A percentile compares a stretch with the other conserved stretches of the same genome.
phyloP scores from a whole-genome alignment of 2,113 vertebrate species.

The Haemorhous mexicanus region DNA sequence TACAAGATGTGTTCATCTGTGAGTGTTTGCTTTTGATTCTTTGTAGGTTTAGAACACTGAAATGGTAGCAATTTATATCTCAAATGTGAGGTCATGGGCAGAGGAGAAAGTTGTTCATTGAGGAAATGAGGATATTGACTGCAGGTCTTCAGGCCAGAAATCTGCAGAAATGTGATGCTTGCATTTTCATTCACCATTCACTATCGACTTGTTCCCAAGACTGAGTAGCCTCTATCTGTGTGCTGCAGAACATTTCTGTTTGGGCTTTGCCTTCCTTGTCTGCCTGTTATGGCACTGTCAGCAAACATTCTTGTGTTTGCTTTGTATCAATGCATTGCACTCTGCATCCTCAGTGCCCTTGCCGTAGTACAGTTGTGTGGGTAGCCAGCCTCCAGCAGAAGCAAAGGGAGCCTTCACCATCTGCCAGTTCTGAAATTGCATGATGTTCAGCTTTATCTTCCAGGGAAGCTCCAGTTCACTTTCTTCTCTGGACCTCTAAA shows the following conservation, averaged over 20 bases:
- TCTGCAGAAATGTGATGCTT: neutral
- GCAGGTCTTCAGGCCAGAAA: neutral
- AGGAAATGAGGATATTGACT: neutral
- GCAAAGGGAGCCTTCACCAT: neutral
- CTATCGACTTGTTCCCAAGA: neutral
- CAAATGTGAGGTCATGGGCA: neutral
- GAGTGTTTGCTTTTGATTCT: constrained; percentile 10
- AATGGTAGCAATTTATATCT: neutral
- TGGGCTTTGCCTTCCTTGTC: neutral
- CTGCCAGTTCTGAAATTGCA: neutral
- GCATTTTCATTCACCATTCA: neutral
- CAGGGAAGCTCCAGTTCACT: neutral
- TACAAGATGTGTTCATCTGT: constrained; percentile 13
- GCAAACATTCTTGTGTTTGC: neutral
- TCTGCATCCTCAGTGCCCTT: neutral
- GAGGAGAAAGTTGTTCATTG: neutral
- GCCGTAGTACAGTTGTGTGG: neutral
- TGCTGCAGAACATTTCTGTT: neutral
- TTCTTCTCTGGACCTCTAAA: neutral
- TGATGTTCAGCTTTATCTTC: neutral
- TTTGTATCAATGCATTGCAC: neutral
- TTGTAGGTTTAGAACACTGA: neutral
- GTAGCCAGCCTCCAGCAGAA: neutral
- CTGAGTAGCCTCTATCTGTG: neutral
- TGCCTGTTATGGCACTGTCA: neutral